Conservation (phyloP, 1,140 invertebrate species). For the Melitaea cinxia region DNA sequence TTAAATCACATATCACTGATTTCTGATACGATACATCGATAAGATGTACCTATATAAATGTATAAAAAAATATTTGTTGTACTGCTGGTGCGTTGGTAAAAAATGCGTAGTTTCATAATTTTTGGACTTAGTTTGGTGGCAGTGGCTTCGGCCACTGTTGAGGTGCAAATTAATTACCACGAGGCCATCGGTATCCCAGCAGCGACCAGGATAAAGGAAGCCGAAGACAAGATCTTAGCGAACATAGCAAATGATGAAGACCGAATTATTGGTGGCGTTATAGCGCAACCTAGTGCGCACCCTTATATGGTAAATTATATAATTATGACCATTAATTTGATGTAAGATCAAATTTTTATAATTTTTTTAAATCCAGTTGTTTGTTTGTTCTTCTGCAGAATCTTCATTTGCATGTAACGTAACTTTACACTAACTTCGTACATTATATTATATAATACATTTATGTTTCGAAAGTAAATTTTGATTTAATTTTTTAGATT, state of each 20-base stretch:
- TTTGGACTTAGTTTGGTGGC: slow-evolving; percentile 34
- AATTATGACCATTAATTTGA: too few relatives aligned
- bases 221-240: slow-evolving; percentile 41
- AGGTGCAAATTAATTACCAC: slow-evolving; percentile 42
- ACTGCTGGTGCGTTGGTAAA: background rate
- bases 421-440: too few relatives aligned
- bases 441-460: too few relatives aligned
- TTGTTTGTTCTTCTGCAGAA: too few relatives aligned
- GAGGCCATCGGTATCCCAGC: slow-evolving; percentile 48
- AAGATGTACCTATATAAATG: background rate
- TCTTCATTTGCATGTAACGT: too few relatives aligned
- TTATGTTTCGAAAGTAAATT: too few relatives aligned
- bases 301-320: slow-evolving; percentile 51
- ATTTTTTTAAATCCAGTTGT: too few relatives aligned
- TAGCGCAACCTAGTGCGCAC: slow-evolving; percentile 38
- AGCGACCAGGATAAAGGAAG: slow-evolving; percentile 47
- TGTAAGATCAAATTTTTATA: background rate
- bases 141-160: slow-evolving; percentile 20
- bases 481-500: too few relatives aligned
- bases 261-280: slow-evolving; percentile 52
- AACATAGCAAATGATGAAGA: background rate
- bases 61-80: background rate
- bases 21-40: background rate
- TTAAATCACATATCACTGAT: background rate
- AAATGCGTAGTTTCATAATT: slow-evolving; percentile 40